Base-by-base conservation (phyloP, 2,113 vertebrate genomes). In the Carassius carassius region DNA sequence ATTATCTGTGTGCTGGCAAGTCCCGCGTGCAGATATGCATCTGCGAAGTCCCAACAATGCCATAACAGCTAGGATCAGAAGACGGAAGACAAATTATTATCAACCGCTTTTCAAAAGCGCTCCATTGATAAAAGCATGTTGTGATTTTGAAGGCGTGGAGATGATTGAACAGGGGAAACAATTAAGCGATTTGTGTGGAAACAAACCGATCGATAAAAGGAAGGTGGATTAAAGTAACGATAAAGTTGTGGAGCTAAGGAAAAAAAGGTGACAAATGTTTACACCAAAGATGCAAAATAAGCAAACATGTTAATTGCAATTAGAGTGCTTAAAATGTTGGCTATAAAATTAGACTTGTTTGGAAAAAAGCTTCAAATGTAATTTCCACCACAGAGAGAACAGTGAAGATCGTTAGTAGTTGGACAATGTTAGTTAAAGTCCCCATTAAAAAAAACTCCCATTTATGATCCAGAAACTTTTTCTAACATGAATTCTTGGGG, bases 1-100 rank as follows among this genome's bases (percentile, higher is more conserved):
- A 93, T 85, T 44, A 65, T 65, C 84, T 85, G 86, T 84, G 86
- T 62, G 32, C 60, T 56, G 74, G 79, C 86, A 84, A 86, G 87
- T 82, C 37, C 63, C 35, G 41, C 87, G 84, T 90, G 87, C 92
- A 91, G 87, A 90, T 90, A 89, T 49, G 87, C 89, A 91, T 87
- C 86, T 84, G 60, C 74, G 73, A 89, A 91, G 65, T 84, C 81
- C 89, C 86, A 88, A 89, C 83, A 79, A 84, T 89, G 88, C 85
- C 89, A 91, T 92, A 88, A 91, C 92, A 78, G 81, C 86, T 82
- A 86, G 85, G 47, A 70, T 78, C 41, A 44, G 47, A 35, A 70
- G 49, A 69, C 11, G 13, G 35, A 84, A 25, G 58, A 25, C 47
- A 69, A 78, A 83, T 47, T 3, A 47, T 67, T 70, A 78, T 23